Percentiles rank a stretch among this genome's conserved stretches.
These are phyloP conservation scores for Eurytoma californica DNA, from an alignment of 2,888 invertebrate genomes.

Conservation along the genomic window DNA sequence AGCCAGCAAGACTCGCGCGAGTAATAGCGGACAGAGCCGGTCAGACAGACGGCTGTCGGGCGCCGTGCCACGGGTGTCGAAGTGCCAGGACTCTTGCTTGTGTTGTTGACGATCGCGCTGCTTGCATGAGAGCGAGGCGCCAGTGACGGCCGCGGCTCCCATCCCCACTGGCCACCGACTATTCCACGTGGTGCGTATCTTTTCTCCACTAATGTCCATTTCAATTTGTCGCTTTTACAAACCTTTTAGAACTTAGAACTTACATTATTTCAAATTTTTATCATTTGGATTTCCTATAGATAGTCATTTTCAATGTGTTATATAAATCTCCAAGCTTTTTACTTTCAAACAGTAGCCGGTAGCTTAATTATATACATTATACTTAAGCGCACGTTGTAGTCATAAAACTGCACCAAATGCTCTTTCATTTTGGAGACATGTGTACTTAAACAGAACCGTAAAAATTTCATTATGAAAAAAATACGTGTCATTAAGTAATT, in stretches of 20 bases:
- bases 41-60: too few species aligned
- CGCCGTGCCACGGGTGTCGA: background rate
- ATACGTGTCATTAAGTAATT: conserved; percentile 13
- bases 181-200: conserved; percentile 55
- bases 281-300: too few species aligned
- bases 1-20: too few species aligned
- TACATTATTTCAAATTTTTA: too few species aligned
- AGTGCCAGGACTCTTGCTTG: background rate
- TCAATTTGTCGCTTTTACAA: too few species aligned
- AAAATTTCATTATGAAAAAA: conserved; percentile 23
- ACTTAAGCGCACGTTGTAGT: conserved; percentile 24
- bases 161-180: conserved; percentile 52
- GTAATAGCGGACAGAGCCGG: too few species aligned
- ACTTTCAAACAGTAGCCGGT: conserved; percentile 9
- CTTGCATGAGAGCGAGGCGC: conserved; percentile 24
- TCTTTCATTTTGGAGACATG: conserved; percentile 8
- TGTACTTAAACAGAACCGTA: conserved; percentile 20
- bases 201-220: too few species aligned
- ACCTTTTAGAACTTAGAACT: too few species aligned
- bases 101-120: background rate
- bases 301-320: too few species aligned
- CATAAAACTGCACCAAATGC: conserved; percentile 24
- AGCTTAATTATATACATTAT: conserved; percentile 22
- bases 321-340: conserved; percentile 3
- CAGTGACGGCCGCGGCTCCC: conserved; percentile 39